Evolutionary conservation across 2,888 invertebrate species (phyloP).

Genomic region (Leptinotarsa tumamoca): DNA sequence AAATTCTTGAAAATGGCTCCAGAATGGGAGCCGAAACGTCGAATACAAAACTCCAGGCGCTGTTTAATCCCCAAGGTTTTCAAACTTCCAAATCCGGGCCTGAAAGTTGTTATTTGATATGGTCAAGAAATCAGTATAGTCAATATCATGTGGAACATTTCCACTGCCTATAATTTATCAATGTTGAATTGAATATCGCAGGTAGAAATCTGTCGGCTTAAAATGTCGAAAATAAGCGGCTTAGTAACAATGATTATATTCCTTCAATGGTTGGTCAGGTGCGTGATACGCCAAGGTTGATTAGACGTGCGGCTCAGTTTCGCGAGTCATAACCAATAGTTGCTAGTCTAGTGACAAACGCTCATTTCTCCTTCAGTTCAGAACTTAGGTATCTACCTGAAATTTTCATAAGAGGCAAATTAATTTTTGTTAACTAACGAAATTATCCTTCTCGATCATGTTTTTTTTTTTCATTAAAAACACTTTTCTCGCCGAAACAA

Average conservation of each 20-base stretch:
- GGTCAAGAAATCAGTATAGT: too few relatives aligned
- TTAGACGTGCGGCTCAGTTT: constrained; percentile 27
- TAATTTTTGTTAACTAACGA: too few relatives aligned
- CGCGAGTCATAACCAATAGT: background rate
- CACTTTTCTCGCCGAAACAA: too few relatives aligned
- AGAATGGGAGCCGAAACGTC: too few relatives aligned
- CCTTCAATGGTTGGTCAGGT: constrained; percentile 44
- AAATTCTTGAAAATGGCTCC: too few relatives aligned
- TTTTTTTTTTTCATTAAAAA: too few relatives aligned
- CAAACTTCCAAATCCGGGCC: too few relatives aligned
- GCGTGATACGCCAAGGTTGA: constrained; percentile 36
- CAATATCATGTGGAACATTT: background rate
- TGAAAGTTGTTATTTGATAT: too few relatives aligned
- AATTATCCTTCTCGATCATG: too few relatives aligned
- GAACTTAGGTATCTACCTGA: background rate
- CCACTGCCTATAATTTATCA: background rate
- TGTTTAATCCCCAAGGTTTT: too few relatives aligned
- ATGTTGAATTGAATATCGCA: background rate
- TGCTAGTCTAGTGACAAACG: background rate
- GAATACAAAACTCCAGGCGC: too few relatives aligned
- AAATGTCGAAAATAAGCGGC: constrained; percentile 27
- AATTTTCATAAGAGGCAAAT: too few relatives aligned
- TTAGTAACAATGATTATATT: constrained; percentile 36
- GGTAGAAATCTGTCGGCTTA: constrained; percentile 8
- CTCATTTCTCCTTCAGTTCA: background rate